A percentile compares a stretch with the other conserved stretches of the same genome.
phyloP scores from a whole-genome alignment of 2,797 vertebrate genomes.

The Momotus momota region DNA sequence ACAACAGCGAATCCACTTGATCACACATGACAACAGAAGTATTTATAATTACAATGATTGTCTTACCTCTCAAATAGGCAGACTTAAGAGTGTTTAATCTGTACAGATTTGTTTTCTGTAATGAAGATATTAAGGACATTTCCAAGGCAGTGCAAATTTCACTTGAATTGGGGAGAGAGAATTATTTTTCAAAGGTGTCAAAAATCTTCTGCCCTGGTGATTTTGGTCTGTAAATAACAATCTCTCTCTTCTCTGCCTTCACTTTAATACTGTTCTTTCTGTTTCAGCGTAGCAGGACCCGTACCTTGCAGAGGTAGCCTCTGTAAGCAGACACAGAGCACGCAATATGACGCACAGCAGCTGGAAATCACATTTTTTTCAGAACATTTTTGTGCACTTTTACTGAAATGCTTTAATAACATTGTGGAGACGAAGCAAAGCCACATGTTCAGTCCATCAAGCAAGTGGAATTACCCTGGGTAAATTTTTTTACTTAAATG shows the following conservation, averaged over 20 bases:
- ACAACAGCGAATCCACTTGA: constrained; percentile 55
- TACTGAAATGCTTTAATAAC: neutral
- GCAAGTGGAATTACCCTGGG: neutral
- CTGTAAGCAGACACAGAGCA: neutral
- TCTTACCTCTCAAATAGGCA: constrained; percentile 64
- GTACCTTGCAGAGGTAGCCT: neutral
- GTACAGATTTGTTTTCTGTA: constrained; percentile 55
- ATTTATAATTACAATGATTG: constrained; percentile 66
- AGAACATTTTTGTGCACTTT: constrained; percentile 17
- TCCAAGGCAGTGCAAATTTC: constrained; percentile 11
- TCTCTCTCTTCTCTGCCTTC: neutral
- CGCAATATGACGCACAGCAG: neutral
- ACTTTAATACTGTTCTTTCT: neutral
- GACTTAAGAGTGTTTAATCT: constrained; percentile 64
- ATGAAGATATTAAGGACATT: constrained; percentile 47
- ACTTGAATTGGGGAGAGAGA: neutral
- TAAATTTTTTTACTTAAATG: neutral
- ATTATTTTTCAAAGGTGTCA: neutral
- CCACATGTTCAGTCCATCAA: neutral
- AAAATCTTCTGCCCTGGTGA: neutral
- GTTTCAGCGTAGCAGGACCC: neutral
- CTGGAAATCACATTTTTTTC: constrained; percentile 8
- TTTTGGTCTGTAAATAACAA: neutral
- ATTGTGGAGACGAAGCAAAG: neutral
- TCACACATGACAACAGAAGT: constrained; percentile 64